Conservation (phyloP, 2,888 invertebrate species). For the Uropetala carovei region DNA sequence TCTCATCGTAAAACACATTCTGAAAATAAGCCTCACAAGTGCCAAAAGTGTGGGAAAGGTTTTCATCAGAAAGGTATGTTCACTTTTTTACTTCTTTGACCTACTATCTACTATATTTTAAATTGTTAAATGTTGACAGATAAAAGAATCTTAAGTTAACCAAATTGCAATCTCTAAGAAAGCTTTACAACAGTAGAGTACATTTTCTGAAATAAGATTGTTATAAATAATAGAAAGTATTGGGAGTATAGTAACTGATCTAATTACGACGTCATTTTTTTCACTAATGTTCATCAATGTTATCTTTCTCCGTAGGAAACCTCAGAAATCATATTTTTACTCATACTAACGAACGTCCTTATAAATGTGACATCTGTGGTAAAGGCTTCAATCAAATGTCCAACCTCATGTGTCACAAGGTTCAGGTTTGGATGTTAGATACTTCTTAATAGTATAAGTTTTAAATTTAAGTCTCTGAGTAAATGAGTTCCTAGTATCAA, state of each 20-base stretch:
- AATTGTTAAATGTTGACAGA: neutral
- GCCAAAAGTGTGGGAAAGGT: slow-evolving; percentile 85
- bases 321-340: slow-evolving; percentile 86
- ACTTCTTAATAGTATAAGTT: neutral
- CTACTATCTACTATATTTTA: neutral
- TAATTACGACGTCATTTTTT: too few relatives aligned
- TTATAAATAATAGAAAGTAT: too few relatives aligned
- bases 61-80: slow-evolving; percentile 87
- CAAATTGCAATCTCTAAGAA: too few relatives aligned
- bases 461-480: too few relatives aligned
- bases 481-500: too few relatives aligned
- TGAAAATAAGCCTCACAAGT: slow-evolving; percentile 84
- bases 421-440: slow-evolving; percentile 75
- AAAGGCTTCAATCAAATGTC: slow-evolving; percentile 90
- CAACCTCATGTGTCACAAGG: slow-evolving; percentile 87
- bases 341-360: slow-evolving; percentile 87
- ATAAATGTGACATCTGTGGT: slow-evolving; percentile 84
- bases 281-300: neutral
- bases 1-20: slow-evolving; percentile 88
- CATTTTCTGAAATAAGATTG: too few relatives aligned
- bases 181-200: too few relatives aligned
- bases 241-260: too few relatives aligned
- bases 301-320: slow-evolving; percentile 78
- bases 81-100: neutral
- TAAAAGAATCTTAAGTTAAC: too few relatives aligned